A percentile compares a stretch with the other conserved stretches of the same genome.
Evolutionary conservation across 2,888 invertebrate genomes (phyloP).

Genomic region (Dryococelus australis): DNA sequence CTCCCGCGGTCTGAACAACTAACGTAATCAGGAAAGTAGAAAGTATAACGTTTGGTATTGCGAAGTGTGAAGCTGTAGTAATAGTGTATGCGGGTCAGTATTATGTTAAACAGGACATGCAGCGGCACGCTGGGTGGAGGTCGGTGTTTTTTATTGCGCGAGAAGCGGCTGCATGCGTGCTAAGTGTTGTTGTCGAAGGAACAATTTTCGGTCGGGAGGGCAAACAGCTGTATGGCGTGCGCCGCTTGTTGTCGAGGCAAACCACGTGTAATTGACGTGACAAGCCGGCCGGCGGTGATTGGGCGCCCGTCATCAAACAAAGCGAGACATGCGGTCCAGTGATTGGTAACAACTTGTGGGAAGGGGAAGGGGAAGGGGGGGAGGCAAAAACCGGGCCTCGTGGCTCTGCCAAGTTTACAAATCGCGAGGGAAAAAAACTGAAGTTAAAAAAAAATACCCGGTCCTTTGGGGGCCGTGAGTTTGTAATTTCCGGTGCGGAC

Average conservation of each 20-base stretch:
- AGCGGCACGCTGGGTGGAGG: not conserved
- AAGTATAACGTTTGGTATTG: too few species aligned
- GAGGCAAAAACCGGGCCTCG: not conserved
- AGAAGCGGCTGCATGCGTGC: not conserved
- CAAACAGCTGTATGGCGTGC: not conserved
- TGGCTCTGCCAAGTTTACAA: not conserved
- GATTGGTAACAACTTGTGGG: not conserved
- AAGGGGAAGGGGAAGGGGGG: not conserved
- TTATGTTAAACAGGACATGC: too few species aligned
- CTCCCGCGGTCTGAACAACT: too few species aligned
- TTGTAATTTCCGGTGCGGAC: slow-evolving; percentile 1
- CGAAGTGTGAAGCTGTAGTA: too few species aligned
- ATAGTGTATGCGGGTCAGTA: too few species aligned
- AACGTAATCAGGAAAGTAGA: too few species aligned
- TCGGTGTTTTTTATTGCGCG: not conserved
- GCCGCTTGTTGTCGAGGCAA: not conserved
- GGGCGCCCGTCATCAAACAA: not conserved
- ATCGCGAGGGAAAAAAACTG: not conserved
- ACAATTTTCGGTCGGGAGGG: not conserved
- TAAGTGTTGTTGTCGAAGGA: not conserved
- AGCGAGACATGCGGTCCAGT: not conserved
- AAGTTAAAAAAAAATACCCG: not conserved
- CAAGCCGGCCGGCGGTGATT: slow-evolving; percentile 3
- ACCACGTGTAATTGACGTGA: slow-evolving; percentile 16
- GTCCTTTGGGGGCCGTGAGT: not conserved